Conservation (phyloP, 2,888 invertebrate species). For the Cataglyphis livida region DNA sequence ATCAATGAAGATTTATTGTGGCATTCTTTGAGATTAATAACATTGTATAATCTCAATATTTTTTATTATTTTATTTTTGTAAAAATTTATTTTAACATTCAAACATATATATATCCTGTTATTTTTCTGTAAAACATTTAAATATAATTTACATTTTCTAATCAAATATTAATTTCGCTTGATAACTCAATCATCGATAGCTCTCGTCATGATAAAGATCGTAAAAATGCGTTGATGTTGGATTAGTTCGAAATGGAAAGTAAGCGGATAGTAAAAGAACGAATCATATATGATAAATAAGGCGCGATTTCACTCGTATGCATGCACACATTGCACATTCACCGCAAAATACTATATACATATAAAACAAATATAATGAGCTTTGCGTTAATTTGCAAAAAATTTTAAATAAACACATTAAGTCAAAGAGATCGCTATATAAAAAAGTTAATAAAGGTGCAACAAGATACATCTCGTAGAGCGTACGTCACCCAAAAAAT, state of each 20-base stretch:
- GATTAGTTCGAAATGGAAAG: constrained; percentile 76
- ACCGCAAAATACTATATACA: not conserved
- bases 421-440: not conserved
- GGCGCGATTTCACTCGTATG: constrained; percentile 68
- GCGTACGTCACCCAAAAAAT: not conserved
- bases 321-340: constrained; percentile 9
- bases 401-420: not conserved
- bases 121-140: not conserved
- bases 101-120: not conserved
- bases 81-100: constrained; percentile 1
- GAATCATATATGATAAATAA: constrained; percentile 55
- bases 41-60: not conserved
- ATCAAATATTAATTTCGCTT: not conserved
- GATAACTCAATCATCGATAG: not conserved
- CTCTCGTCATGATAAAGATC: constrained; percentile 43
- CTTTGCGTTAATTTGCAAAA: not conserved
- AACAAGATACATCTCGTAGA: not conserved
- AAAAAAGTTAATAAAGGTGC: not conserved
- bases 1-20: not conserved
- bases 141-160: constrained; percentile 21
- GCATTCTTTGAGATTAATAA: not conserved
- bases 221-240: constrained; percentile 56
- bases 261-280: constrained; percentile 78
- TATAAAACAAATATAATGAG: constrained; percentile 39
- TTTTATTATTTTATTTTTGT: not conserved